These are phyloP conservation scores for Mycalesis mineus DNA, from an alignment of 2,888 invertebrate species.

Conservation along the genomic window DNA sequence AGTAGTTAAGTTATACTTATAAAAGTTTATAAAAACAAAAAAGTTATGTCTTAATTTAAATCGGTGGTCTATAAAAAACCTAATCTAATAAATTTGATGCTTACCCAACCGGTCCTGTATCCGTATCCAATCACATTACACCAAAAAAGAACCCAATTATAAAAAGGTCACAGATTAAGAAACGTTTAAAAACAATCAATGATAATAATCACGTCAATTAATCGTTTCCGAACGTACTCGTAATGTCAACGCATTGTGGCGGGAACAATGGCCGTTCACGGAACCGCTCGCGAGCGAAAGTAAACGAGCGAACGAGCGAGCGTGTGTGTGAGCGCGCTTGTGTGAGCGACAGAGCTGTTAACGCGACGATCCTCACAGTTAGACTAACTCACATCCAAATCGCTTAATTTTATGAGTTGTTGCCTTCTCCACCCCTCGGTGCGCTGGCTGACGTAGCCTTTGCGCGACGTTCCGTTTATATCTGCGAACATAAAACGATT, in stretches of 20 bases:
- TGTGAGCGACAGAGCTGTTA: constrained; percentile 43
- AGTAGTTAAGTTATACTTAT: no score
- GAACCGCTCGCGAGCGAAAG: constrained; percentile 38
- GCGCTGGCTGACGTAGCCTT: constrained; percentile 52
- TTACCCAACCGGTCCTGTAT: constrained; percentile 36
- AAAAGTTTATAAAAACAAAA: not conserved
- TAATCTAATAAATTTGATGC: constrained; percentile 13
- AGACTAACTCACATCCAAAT: constrained; percentile 79
- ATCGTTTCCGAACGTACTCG: constrained; percentile 40
- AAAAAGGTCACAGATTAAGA: constrained; percentile 35
- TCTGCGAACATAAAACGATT: not conserved
- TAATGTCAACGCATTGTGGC: constrained; percentile 49
- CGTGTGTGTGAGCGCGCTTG: constrained; percentile 46
- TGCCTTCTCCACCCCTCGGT: constrained; percentile 77
- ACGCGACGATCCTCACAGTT: constrained; percentile 75
- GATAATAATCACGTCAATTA: constrained; percentile 34
- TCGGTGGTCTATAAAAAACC: constrained; percentile 3
- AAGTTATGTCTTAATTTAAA: not conserved
- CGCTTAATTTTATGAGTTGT: constrained; percentile 80
- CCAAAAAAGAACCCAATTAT: constrained; percentile 26
- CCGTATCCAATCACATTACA: constrained; percentile 36
- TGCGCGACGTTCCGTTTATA: constrained; percentile 34
- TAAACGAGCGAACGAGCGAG: constrained; percentile 22
- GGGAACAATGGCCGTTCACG: constrained; percentile 43
- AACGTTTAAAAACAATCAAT: constrained; percentile 10